Percentiles rank a stretch among this genome's conserved stretches.
phyloP scores from a whole-genome alignment of 92 coral and sea anemone genomes.

The Epizoanthus fatuus region DNA sequence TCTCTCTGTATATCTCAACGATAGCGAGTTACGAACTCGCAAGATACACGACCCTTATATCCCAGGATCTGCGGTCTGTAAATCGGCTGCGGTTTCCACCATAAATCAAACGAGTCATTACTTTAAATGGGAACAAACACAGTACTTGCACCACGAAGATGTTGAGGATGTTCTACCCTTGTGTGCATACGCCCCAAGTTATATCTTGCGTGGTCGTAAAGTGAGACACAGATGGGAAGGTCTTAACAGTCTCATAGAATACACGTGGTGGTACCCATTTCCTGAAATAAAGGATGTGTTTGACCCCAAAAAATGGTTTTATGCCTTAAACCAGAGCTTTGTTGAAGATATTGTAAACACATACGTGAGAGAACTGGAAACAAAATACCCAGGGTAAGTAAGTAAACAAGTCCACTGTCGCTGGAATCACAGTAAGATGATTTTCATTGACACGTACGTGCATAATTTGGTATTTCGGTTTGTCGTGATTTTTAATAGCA shows the following conservation, averaged over 20 bases:
- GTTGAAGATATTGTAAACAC: constrained; percentile 49
- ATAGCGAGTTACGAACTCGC: neutral
- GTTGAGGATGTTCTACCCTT: constrained; percentile 29
- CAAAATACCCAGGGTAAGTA: constrained; percentile 68
- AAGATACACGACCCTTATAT: constrained; percentile 13
- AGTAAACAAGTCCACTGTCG: neutral
- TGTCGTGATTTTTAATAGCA: too few species aligned
- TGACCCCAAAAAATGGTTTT: constrained; percentile 31
- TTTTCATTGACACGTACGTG: too few species aligned
- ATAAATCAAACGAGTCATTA: neutral
- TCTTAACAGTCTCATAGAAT: neutral
- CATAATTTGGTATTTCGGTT: too few species aligned
- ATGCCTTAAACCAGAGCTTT: constrained; percentile 31
- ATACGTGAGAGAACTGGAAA: constrained; percentile 58
- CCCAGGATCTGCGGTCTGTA: constrained; percentile 1
- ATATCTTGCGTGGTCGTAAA: constrained; percentile 31
- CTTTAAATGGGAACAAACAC: constrained; percentile 2
- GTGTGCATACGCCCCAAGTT: constrained; percentile 60
- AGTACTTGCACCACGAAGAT: constrained; percentile 32
- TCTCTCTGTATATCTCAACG: constrained; percentile 12
- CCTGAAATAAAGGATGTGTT: neutral
- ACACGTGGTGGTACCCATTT: constrained; percentile 16
- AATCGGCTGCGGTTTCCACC: neutral
- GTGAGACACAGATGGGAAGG: constrained; percentile 19
- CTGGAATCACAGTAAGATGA: neutral